Evolutionary conservation across 2,797 vertebrate genomes (phyloP), one percentile per base, ranked within the genome.

Genomic region (Buceros bicornis): DNA sequence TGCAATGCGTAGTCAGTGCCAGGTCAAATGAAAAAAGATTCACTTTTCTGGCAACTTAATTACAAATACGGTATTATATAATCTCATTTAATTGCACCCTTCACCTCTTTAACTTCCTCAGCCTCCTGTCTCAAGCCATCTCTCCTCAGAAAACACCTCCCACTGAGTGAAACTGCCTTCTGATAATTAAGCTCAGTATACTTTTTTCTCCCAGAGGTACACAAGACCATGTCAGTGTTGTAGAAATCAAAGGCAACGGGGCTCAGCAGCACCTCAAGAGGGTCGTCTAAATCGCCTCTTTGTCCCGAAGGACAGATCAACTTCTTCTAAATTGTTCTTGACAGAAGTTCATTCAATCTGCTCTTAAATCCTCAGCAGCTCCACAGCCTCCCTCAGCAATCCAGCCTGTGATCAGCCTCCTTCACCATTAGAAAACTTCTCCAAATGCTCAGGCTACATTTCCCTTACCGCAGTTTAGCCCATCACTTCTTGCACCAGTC

Each of bases 301-400:
- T 0, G 1, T 93, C 90, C 48, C 89, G 90, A 96, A 95, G 92
- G 95, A 60, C 92, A 83, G 95, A 94, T 94, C 95, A 92, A 90
- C 67, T 89, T 87, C 72, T 91, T 87, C 81, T 60, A 97, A 96
- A 94, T 73, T 87, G 90, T 70, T 94, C 89, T 93, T 94, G 95
- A 96, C 90, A 87, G 83, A 92, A 95, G 86, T 93, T 87, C 89
- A 92, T 96, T 96, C 95, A 95, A 96, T 96, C 93, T 93, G 58
- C 42, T 95, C 50, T 88, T 93, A 94, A 96, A 94, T 86, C 93
- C 93, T 93, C 50, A 83, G 87, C 0, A 4, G 21, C 87, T 85
- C 73, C 22, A 13, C 16, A 35, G 71, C 31, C 57, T 95, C 74
- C 78, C 90, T 90, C 54, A 87, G 74, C 93, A 94, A 89, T 67